Base-by-base conservation (phyloP, 2,113 vertebrate genomes). In the Ciconia maguari region DNA sequence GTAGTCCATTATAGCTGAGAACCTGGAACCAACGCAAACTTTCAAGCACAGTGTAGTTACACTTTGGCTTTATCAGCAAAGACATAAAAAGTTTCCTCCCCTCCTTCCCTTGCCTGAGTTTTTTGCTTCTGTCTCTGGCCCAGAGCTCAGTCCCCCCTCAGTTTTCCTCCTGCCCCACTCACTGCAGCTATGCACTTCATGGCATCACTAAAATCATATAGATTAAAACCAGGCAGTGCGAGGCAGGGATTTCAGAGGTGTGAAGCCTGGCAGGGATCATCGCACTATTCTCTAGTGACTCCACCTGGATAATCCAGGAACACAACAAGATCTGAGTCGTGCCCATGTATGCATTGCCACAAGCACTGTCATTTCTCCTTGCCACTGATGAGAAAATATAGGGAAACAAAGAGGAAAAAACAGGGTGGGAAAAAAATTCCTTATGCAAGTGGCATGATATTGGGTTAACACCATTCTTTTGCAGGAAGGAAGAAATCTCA, bases 281-380 rank as follows among this genome's bases (percentile, higher is more conserved):
- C 6, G 2, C 46, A 11, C 41, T 55, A 7, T 54, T 92, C 60
- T 78, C 76, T 65, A 46, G 58, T 88, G 92, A 93, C 71, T 95
- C 71, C 79, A 58, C 36, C 61, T 54, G 92, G 65, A 66, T 54
- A 71, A 76, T 10, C 62, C 83, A 36, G 58, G 72, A 87, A 80
- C 58, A 44, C 0, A 3, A n/a, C 27, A 64, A 62, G 34, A 78
- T 46, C 58, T 0, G 0, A 72, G 26, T 8, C 4, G 4, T 19
- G 20, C 4, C 79, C 20, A 16, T 6, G 11, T 29, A 32, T 1
- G 0, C 1, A 1, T 13, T 58, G 42, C 22, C 85, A 44, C 42
- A 51, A 41, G 22, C 9, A 19, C 13, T 26, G 51, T 19, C n/a
- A 52, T 36, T 48, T 22, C 38, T 81, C 34, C 38, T 66, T 2